Evolutionary conservation across 2,797 vertebrate species (phyloP), one percentile per base, ranked within the genome.

Genomic region (Epinephelus awoara): DNA sequence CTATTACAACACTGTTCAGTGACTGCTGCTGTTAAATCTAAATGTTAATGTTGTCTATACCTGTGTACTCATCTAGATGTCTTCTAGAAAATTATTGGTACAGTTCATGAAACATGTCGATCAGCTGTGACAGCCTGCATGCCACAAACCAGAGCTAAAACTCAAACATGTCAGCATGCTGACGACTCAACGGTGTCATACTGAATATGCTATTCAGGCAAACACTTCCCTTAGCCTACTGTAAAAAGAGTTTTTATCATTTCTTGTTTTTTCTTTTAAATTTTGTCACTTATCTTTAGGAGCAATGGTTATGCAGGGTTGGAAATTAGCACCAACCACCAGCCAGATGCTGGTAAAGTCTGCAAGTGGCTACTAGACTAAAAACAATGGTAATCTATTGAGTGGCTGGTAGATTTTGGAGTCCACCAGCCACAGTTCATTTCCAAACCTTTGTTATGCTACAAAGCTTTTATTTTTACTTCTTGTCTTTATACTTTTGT

Each of bases 81-180:
- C 44, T 64, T 50, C 17, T 6, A 18, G 12, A 12, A 62, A 74
- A 73, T 10, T 6, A 49, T 12, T 13, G n/a, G 3, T 49, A 0
- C 40, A 46, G 14, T 50, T 7, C 10, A 23, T 25, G 15, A 72
- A 7, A 49, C 2, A 6, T 1, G 21, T 51, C 21, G 1, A 25
- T 54, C 40, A 38, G 47, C 61, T 17, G 6, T 29, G n/a, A 70
- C 50, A 42, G 44, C 4, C 21, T 42, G n/a, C 21, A 58, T 27
- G 46, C 57, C 23, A 10, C 21, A 59, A 62, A 59, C 38, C 63
- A 72, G 27, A 68, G 50, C n/a, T 46, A 49, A n/a, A 57, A 47
- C 15, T 58, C 6, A n/a, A 38, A 61, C 50, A 56, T 51, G 29
- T 54, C 51, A 13, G 50, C 50, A 47, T 21, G 61, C 18, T 52